phyloP scores from a whole-genome alignment of 2,113 vertebrate species.

The Montifringilla adamsi region DNA sequence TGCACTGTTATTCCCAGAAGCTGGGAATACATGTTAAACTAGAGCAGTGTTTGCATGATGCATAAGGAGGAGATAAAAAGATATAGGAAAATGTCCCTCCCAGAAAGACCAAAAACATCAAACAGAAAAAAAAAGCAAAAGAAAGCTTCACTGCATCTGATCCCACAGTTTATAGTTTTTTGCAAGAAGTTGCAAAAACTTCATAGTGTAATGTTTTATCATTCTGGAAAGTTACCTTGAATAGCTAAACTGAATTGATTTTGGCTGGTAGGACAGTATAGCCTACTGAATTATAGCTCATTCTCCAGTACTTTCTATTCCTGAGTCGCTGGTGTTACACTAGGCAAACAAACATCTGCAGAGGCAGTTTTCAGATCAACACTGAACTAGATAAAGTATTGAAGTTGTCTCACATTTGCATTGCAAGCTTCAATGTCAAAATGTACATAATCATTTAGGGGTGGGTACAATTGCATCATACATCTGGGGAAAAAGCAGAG shows the following conservation, averaged over 20 bases:
- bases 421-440: background rate
- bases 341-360: background rate
- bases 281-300: background rate
- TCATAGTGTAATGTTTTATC: background rate
- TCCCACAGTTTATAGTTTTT: background rate
- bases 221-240: background rate
- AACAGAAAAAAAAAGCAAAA: background rate
- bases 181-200: background rate
- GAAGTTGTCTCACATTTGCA: background rate
- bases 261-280: background rate
- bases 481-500: background rate
- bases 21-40: background rate
- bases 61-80: background rate
- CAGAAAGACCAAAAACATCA: background rate
- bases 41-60: background rate
- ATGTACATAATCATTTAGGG: background rate
- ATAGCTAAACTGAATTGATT: background rate
- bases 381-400: background rate
- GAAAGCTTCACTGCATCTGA: background rate
- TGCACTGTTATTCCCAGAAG: background rate
- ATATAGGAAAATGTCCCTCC: background rate
- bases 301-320: background rate
- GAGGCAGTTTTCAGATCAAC: background rate
- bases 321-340: background rate
- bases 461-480: background rate